Evolutionary conservation across 2,113 vertebrate genomes (phyloP).

Genomic region (Cinclus mexicanus): DNA sequence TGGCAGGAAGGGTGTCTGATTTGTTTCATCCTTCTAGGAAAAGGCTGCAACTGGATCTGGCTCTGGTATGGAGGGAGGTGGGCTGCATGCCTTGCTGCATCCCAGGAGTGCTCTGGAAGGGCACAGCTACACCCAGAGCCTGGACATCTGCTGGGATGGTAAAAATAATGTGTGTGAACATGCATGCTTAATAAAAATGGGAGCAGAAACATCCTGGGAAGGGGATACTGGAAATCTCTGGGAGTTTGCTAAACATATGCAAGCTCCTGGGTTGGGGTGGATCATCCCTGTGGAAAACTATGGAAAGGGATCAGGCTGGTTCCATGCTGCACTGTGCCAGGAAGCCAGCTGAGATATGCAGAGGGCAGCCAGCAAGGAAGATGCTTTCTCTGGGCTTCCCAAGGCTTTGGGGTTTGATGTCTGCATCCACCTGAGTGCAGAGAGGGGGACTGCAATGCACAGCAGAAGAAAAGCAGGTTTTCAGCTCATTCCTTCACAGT

Average conservation of each 20-base stretch:
- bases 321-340: too few relatives aligned
- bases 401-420: not conserved
- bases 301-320: fast-evolving
- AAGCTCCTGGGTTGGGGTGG: not conserved
- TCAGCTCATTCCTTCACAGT: not conserved
- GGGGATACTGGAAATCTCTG: not conserved
- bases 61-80: not conserved
- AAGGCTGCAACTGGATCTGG: not conserved
- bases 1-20: not conserved
- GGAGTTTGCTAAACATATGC: fast-evolving
- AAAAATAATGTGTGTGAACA: not conserved
- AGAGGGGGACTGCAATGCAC: fast-evolving
- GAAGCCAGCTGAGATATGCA: not conserved
- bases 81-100: not conserved
- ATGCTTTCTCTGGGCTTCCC: not conserved
- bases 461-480: not conserved
- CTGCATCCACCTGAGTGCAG: fast-evolving
- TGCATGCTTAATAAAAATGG: not conserved
- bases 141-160: not conserved
- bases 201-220: not conserved
- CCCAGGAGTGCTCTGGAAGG: not conserved
- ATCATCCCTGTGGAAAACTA: not conserved
- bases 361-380: not conserved
- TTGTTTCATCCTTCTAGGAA: not conserved
- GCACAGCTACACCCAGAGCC: not conserved